phyloP scores from a whole-genome alignment of 2,797 vertebrate species.

The Leucoraja ocellata region DNA sequence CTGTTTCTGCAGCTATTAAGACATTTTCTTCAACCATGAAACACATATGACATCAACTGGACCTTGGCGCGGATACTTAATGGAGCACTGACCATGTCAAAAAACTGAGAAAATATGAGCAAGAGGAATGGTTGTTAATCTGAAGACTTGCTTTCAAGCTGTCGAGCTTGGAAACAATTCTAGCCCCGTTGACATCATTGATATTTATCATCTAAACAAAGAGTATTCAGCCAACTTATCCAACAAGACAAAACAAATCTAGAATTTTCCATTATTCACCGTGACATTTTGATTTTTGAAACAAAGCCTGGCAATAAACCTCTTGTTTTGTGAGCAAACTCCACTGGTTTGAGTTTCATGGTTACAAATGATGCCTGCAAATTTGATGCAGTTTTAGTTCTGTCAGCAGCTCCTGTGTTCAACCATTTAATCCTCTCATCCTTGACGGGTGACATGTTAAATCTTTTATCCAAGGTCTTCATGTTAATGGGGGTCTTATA shows the following conservation, averaged over 20 bases:
- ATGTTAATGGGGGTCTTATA: not conserved
- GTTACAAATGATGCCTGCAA: not conserved
- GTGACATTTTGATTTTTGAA: not conserved
- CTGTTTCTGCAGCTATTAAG: not conserved
- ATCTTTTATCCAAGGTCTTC: not conserved
- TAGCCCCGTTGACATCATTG: not conserved
- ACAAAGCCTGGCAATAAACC: not conserved
- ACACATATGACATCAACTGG: not conserved
- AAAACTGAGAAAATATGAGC: not conserved
- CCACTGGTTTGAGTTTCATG: not conserved
- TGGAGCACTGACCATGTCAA: not conserved
- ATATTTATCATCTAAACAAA: not conserved
- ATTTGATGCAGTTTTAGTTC: not conserved
- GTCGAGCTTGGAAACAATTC: not conserved
- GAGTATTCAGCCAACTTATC: constrained; percentile 9
- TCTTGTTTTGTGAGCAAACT: not conserved
- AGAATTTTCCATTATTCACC: not conserved
- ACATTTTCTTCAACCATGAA: not conserved
- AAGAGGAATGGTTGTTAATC: too few relatives aligned
- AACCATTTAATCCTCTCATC: not conserved
- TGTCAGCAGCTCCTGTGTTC: not conserved
- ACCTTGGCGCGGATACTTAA: not conserved
- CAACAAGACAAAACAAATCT: not conserved
- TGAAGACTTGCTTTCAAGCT: not conserved
- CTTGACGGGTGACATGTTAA: not conserved